Evolutionary conservation across 2,113 vertebrate genomes (phyloP).

Genomic region (Rhabdomys dilectus): DNA sequence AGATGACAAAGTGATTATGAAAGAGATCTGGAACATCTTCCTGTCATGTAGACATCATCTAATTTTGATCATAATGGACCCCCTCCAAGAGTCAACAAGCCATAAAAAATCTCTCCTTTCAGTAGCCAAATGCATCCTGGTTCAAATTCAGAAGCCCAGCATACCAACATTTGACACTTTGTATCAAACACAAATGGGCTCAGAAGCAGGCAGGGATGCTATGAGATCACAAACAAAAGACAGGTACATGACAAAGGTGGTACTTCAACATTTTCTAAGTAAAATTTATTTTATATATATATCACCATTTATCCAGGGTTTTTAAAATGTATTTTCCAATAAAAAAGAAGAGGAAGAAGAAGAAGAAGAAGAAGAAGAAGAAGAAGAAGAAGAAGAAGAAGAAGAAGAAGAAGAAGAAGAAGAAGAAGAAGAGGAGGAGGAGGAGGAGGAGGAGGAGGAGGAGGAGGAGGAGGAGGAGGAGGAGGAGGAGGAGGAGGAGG

Average conservation of each 20-base stretch:
- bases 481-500: too few relatives aligned
- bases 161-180: neutral
- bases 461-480: too few relatives aligned
- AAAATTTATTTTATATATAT: neutral
- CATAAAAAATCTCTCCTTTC: neutral
- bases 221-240: neutral
- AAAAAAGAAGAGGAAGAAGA: neutral
- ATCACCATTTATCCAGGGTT: neutral
- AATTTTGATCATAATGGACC: neutral
- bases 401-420: too few relatives aligned
- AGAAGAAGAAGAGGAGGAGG: too few relatives aligned
- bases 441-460: too few relatives aligned
- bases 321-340: neutral
- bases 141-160: neutral
- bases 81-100: neutral
- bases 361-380: too few relatives aligned
- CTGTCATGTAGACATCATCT: neutral
- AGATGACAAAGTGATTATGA: neutral
- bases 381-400: too few relatives aligned
- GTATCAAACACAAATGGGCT: constrained; percentile 3
- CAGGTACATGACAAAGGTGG: neutral
- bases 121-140: neutral
- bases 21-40: neutral
- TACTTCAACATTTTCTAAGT: neutral
- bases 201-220: neutral